Evolutionary conservation across 2,888 invertebrate genomes (phyloP), one percentile per base, ranked within the genome.

Genomic region (Drosophila prolongata): DNA sequence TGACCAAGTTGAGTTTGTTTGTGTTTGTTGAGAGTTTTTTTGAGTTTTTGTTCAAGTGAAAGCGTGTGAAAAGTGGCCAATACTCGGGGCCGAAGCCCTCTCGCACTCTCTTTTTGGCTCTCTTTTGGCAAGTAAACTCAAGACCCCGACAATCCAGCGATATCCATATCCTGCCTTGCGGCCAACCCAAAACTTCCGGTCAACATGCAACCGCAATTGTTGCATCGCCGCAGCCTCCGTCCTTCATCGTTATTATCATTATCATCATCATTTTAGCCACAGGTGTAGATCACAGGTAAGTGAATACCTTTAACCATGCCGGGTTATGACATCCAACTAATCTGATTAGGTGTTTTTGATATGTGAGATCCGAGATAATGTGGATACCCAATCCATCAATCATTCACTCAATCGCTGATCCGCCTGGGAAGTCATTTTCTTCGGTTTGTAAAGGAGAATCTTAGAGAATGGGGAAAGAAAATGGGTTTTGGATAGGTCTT

Each of bases 41-140:
- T 49, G 49, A 16, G 34, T 49, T 75, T 68, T 60, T 68, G 52
- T 76, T 54, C 56, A 75, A 87, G 83, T 84, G 83, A 84, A 84
- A 84, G 83, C 87, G 83, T 87, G 83, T 81, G 83, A 86, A 83
- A 80, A 79, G 75, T 61, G 70, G 64, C 46, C 56, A 59, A 55
- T 43, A 24, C 54, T 50, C 62, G 64, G 76, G 79, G 73, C 56
- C 59, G 62, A 64, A 54, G 44, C 49, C 59, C 76, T 52, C 56
- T 43, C 14, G 14, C 37, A 55, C 52, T 62, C 27, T 40, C 46
- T 54, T 42, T 13, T 16, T 19, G 53, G 35, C 37, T 43, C 42
- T 46, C 47, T 47, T 47, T 34, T 16, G 47, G 55, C 44, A 19
- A 40, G 16, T 14, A 11, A 19, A 37, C 43, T 38, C 42, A 13